Conservation (phyloP, 2,797 vertebrate genomes). For the Acipenser transmontanus region DNA sequence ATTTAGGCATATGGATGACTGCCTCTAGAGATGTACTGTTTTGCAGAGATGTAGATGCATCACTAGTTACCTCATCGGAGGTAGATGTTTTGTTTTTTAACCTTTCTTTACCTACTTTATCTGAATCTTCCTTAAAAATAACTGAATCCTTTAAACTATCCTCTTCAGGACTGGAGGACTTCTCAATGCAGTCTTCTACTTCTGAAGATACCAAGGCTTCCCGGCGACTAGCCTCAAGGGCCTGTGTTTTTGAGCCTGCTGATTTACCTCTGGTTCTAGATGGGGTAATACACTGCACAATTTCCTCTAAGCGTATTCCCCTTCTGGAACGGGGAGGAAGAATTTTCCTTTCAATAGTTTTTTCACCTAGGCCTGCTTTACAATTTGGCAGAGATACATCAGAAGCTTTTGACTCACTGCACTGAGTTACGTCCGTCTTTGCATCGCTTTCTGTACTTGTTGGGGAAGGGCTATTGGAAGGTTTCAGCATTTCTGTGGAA, state of each 20-base stretch:
- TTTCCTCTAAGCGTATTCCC: slow-evolving; percentile 55
- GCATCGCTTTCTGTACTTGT: slow-evolving; percentile 19
- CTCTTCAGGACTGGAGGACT: slow-evolving; percentile 17
- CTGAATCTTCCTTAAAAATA: slow-evolving; percentile 25
- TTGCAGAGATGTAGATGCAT: slow-evolving; percentile 29
- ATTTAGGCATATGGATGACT: slow-evolving; percentile 8
- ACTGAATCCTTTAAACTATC: slow-evolving; percentile 26
- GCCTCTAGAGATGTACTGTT: slow-evolving; percentile 29
- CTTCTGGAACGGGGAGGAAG: slow-evolving; percentile 51
- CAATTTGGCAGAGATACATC: slow-evolving; percentile 40
- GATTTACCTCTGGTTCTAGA: slow-evolving; percentile 47
- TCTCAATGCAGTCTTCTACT: slow-evolving; percentile 35
- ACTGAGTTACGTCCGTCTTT: slow-evolving; percentile 20
- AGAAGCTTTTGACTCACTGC: slow-evolving; percentile 24
- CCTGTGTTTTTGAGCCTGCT: slow-evolving; percentile 24
- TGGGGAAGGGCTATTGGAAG: slow-evolving; percentile 33
- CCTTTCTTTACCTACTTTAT: slow-evolving; percentile 29
- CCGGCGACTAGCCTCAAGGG: slow-evolving; percentile 29
- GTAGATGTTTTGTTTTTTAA: slow-evolving; percentile 45
- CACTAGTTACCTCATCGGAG: slow-evolving; percentile 43
- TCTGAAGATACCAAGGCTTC: slow-evolving; percentile 39
- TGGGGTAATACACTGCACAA: slow-evolving; percentile 64
- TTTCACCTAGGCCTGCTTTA: slow-evolving; percentile 31
- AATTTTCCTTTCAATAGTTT: slow-evolving; percentile 39
- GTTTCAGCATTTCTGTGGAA: slow-evolving; percentile 21